These are phyloP conservation scores for Euglossa dilemma DNA, from an alignment of 1,140 invertebrate genomes.

Conservation along the genomic window DNA sequence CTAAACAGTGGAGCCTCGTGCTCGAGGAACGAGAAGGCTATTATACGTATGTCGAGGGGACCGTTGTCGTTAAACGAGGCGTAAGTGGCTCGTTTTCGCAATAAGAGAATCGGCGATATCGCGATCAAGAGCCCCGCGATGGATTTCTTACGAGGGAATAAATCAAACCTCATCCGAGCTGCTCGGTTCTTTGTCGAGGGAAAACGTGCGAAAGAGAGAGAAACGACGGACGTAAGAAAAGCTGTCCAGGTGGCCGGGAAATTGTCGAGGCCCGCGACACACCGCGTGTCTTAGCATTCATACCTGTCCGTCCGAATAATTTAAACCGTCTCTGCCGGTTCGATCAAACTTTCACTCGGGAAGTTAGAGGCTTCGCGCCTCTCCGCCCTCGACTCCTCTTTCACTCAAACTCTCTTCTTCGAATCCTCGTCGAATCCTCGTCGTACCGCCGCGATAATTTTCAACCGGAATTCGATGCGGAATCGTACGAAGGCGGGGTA, in stretches of 20 bases:
- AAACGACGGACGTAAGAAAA: neutral
- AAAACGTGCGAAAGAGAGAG: neutral
- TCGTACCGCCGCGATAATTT: neutral
- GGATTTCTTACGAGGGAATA: neutral
- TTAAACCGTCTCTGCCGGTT: neutral
- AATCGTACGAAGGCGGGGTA: neutral
- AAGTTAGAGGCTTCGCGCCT: constrained; percentile 1
- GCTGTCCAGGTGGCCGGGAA: neutral
- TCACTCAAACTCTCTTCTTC: too few relatives aligned
- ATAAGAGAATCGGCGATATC: constrained; percentile 16
- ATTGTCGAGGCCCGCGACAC: neutral
- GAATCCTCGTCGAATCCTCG: too few relatives aligned
- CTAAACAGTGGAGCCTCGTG: neutral
- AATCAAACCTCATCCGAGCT: neutral
- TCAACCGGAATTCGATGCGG: neutral
- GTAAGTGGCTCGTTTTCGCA: constrained; percentile 48
- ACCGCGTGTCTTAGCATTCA: neutral
- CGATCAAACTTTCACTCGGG: constrained; percentile 5
- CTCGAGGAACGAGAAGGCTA: neutral
- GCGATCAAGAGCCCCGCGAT: neutral
- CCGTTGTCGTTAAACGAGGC: neutral
- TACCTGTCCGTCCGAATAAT: neutral
- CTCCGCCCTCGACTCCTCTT: neutral
- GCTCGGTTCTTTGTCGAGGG: neutral
- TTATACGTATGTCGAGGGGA: neutral